phyloP scores from a whole-genome alignment of 1,140 invertebrate genomes.

The Mercenaria mercenaria region DNA sequence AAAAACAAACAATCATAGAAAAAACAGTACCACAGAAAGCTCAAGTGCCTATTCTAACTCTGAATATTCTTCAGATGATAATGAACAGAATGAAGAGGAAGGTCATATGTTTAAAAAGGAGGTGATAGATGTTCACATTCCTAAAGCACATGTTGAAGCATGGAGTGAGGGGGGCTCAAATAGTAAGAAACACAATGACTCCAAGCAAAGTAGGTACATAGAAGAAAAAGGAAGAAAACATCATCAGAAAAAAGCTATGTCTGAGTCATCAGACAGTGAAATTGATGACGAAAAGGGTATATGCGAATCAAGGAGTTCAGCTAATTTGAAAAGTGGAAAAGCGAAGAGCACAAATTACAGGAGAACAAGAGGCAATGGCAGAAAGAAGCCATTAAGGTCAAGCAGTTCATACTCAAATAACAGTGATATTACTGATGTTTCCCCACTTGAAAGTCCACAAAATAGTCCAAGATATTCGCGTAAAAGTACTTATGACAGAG shows the following conservation, averaged over 20 bases:
- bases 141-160: constrained; percentile 43
- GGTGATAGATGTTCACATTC: constrained; percentile 54
- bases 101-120: constrained; percentile 58
- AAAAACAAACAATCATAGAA: background rate
- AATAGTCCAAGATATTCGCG: constrained; percentile 69
- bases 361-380: constrained; percentile 35
- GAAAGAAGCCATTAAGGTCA: constrained; percentile 18
- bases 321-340: background rate
- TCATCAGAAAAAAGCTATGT: background rate
- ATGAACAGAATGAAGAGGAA: background rate
- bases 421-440: constrained; percentile 85
- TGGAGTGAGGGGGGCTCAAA: constrained; percentile 33
- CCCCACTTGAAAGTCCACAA: constrained; percentile 77
- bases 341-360: constrained; percentile 43
- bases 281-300: background rate
- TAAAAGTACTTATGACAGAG: constrained; percentile 35
- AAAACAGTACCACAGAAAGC: constrained; percentile 49
- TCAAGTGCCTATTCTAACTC: constrained; percentile 76
- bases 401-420: constrained; percentile 74
- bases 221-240: constrained; percentile 20
- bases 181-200: constrained; percentile 11
- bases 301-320: background rate
- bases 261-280: constrained; percentile 33
- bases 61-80: constrained; percentile 68
- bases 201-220: background rate